These are phyloP conservation scores for Sebastes steindachneri DNA, from an alignment of 2,797 vertebrate species.

Conservation along the genomic window DNA sequence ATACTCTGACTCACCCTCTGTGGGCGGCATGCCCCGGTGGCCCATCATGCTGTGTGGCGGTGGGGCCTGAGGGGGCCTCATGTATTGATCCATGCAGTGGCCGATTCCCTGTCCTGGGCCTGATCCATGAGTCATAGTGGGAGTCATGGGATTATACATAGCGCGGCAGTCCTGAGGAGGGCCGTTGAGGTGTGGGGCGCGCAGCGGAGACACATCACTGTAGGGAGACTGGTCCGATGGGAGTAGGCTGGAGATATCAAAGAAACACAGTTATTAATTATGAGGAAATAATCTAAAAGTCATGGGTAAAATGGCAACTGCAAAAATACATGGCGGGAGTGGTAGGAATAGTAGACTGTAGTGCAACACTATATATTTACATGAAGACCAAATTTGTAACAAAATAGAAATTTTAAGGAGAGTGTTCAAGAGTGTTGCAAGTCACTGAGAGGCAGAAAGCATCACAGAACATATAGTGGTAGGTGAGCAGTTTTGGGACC, in stretches of 20 bases:
- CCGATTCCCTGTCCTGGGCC: conserved; percentile 73
- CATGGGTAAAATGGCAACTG: background rate
- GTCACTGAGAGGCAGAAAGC: background rate
- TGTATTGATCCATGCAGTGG: conserved; percentile 90
- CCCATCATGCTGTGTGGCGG: conserved; percentile 82
- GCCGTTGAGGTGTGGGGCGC: conserved; percentile 68
- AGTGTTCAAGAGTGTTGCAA: background rate
- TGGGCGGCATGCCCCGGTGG: conserved; percentile 79
- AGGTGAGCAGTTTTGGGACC: background rate
- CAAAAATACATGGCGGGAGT: fast-evolving
- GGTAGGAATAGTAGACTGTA: background rate
- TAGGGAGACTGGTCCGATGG: conserved; percentile 77
- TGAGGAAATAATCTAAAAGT: background rate
- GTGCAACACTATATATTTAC: background rate
- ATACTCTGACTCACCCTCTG: conserved; percentile 83
- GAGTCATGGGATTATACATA: conserved; percentile 90
- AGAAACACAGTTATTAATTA: background rate
- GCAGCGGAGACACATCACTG: conserved; percentile 80
- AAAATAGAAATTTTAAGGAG: background rate
- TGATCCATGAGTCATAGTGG: conserved; percentile 79
- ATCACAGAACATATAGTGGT: background rate
- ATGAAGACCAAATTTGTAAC: background rate
- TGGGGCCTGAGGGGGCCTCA: conserved; percentile 86
- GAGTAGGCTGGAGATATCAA: conserved; percentile 67
- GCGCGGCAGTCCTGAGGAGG: conserved; percentile 75